Percentiles rank a stretch among this genome's conserved stretches.
These are phyloP conservation scores for Conopomorpha cramerella DNA, from an alignment of 1,140 invertebrate genomes.

Conservation along the genomic window DNA sequence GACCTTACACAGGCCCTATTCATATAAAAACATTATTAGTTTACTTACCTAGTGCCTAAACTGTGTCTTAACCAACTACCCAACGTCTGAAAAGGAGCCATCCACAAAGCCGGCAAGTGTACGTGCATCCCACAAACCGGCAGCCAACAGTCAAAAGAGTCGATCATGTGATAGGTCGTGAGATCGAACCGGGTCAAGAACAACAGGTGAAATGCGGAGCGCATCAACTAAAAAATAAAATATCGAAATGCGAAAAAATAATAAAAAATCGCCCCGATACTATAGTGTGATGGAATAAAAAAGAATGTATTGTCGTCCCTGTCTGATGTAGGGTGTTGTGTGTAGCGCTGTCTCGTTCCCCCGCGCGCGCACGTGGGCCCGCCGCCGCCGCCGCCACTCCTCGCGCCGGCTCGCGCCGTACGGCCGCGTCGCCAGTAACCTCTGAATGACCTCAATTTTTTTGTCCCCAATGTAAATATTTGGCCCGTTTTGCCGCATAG, in stretches of 20 bases:
- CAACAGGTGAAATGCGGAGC: slow-evolving; percentile 56
- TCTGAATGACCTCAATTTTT: slow-evolving; percentile 58
- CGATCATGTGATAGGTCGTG: slow-evolving; percentile 53
- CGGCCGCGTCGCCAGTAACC: slow-evolving; percentile 58
- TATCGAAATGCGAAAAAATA: slow-evolving; percentile 61
- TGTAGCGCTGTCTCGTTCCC: slow-evolving; percentile 32
- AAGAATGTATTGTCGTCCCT: slow-evolving; percentile 41
- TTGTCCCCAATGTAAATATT: slow-evolving; percentile 60
- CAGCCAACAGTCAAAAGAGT: slow-evolving; percentile 28
- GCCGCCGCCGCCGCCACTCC: slow-evolving; percentile 30
- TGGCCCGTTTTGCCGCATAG: slow-evolving; percentile 54
- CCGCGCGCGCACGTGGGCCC: slow-evolving; percentile 47
- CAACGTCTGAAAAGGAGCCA: no score
- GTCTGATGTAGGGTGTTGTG: slow-evolving; percentile 12
- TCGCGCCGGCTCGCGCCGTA: slow-evolving; percentile 52
- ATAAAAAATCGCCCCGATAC: slow-evolving; percentile 58
- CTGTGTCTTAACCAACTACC: no score
- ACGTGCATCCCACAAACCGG: slow-evolving; percentile 17
- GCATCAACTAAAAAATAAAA: slow-evolving; percentile 62
- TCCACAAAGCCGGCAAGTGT: no score
- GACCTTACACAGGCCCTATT: not conserved
- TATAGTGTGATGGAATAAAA: slow-evolving; percentile 60
- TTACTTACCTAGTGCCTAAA: not conserved
- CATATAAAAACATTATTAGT: not conserved
- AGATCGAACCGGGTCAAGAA: slow-evolving; percentile 57